Evolutionary conservation across 2,888 invertebrate species (phyloP).

Genomic region (Lampropteryx suffumata): DNA sequence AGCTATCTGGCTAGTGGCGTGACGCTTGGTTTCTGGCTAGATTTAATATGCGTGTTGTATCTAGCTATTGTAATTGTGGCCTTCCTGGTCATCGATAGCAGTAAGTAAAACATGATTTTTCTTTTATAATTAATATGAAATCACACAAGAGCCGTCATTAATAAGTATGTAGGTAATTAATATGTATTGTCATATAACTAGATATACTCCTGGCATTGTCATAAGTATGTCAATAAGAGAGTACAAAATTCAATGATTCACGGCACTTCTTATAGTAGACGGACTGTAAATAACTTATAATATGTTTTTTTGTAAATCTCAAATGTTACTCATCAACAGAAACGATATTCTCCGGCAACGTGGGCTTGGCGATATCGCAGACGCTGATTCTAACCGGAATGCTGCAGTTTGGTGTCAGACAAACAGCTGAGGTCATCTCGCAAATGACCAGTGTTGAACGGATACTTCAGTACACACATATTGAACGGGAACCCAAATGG

Average conservation of each 20-base stretch:
- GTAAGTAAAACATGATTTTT: constrained; percentile 57
- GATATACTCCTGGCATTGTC: too few species aligned
- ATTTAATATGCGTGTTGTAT: constrained; percentile 88
- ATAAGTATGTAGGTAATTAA: too few species aligned
- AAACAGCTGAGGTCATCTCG: constrained; percentile 86
- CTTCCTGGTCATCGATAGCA: constrained; percentile 83
- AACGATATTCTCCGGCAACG: constrained; percentile 84
- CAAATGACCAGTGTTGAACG: constrained; percentile 90
- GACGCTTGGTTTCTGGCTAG: constrained; percentile 91
- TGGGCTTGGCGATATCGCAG: constrained; percentile 87
- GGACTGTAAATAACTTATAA: too few species aligned
- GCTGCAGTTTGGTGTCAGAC: constrained; percentile 88
- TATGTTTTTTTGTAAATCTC: not conserved
- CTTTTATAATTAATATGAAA: too few species aligned
- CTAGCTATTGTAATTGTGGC: constrained; percentile 87
- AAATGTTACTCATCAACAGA: constrained; percentile 47
- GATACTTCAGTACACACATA: constrained; percentile 87
- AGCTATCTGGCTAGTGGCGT: constrained; percentile 85
- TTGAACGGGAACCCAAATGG: constrained; percentile 84
- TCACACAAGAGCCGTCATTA: too few species aligned
- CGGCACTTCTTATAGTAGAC: too few species aligned
- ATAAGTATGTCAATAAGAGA: too few species aligned
- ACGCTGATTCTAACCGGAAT: constrained; percentile 87
- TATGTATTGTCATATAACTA: too few species aligned
- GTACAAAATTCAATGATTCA: too few species aligned